Evolutionary conservation across 2,888 invertebrate species (phyloP), one percentile per base, ranked within the genome.

Genomic region (Marronus borbonicus): DNA sequence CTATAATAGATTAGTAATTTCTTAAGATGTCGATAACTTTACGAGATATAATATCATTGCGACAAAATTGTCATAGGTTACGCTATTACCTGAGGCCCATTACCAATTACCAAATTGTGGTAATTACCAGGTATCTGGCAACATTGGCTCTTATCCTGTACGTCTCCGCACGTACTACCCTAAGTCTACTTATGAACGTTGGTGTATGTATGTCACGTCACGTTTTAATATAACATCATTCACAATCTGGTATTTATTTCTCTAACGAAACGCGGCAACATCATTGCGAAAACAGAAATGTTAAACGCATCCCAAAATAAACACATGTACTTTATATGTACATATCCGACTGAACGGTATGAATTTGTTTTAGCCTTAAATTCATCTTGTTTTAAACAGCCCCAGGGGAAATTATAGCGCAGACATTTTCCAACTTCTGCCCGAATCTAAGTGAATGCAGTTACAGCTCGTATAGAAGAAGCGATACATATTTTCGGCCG

Each of bases 331-430:
- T 44, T 44, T 44, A 44, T 44, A 44, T 36, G 44, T 44, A 44
- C 24, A 24, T 12, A 44, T 44, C 31, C 20, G 5, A 8, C 20
- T 20, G 20, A 62, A 62, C 62, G 12, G 28, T 28, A 28, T 31
- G 24, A 28, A 62, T 62, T 62, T 62, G 62, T 31, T 62, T 62
- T 20, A 62, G 62, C 62, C 1, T 31, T 62, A 62, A 62, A 62
- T 31, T 62, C 62, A 62, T 62, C 28, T 62, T 62, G 62, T 62
- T 62, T 62, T 62, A 31, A 62, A 62, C 28, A 62, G 62, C 62
- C 24, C 14, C 62, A n/a, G 12, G 62, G 62, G 28, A 62, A 31
- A 62, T 62, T 62, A 31, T 62, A 62, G 62, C 62, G 4, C 14
- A 14, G 14, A 62, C 31, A 62, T 62, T 62, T 62, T 62, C 28